Evolutionary conservation across 2,888 invertebrate genomes (phyloP), one percentile per base, ranked within the genome.

Genomic region (Drosophila rellima): DNA sequence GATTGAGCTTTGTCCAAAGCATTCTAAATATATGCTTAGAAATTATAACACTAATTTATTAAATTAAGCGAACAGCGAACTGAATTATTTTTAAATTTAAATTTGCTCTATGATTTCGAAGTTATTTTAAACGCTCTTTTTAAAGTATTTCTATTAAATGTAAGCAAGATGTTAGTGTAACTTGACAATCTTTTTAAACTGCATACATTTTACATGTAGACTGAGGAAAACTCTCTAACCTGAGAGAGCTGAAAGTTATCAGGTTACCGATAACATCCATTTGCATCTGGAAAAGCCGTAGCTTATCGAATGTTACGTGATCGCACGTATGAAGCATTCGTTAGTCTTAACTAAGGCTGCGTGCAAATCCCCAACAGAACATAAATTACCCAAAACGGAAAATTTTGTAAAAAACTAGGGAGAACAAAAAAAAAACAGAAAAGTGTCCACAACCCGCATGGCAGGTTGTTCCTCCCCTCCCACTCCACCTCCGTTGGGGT

Each of bases 301-400:
- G 63, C 69, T 71, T 80, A 82, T 83, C 86, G 70, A 31, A 55
- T 61, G 48, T 69, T 89, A 89, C 89, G 89, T 88, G 88, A 66
- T 77, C 71, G 70, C 85, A 85, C 85, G 85, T 85, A 82, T 82
- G 80, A 68, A 70, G n/a, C 89, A 82, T 88, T 80, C 85, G 82
- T 85, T 89, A 75, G 88, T 66, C 74, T 66, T 65, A 85, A 69
- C 85, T 74, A 83, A 76, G 72, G 70, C 88, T 74, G 66, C 82
- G 74, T 82, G 85, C 85, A 79, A 85, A 88, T 85, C 74, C 81
- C 63, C 57, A 56, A 56, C 67, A 75, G 73, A 62, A 63, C 86
- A 85, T 85, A 85, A 85, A 85, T 89, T 89, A 82, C 50, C 54
- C 40, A 63, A 56, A 61, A 67, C 39, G 44, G 64, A 66, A 66